Evolutionary conservation across 1,140 invertebrate genomes (phyloP).

Genomic region (Ceratitis capitata): DNA sequence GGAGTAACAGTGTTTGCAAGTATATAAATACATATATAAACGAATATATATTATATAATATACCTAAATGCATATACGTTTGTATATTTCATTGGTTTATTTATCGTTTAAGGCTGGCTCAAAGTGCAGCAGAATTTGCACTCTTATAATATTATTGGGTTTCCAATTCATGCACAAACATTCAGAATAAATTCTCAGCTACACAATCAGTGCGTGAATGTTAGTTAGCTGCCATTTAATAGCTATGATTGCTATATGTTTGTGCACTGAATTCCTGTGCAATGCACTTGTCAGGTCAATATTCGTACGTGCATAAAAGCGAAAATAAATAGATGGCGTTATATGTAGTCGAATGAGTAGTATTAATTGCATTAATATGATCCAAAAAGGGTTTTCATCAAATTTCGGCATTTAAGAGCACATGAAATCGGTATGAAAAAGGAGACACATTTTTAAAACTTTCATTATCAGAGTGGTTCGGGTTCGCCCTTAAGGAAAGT

Average conservation of each 20-base stretch:
- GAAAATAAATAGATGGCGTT: not conserved
- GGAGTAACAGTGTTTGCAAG: not conserved
- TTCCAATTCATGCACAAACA: not conserved
- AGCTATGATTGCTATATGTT: not conserved
- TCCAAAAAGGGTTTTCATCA: too few relatives aligned
- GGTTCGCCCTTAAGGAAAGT: too few relatives aligned
- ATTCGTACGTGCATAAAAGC: not conserved
- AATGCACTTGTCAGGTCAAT: not conserved
- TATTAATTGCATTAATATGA: too few relatives aligned
- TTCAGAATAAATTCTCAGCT: not conserved
- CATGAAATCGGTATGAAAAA: too few relatives aligned
- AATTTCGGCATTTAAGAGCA: too few relatives aligned
- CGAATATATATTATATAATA: not conserved
- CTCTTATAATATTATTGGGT: not conserved
- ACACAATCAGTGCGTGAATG: not conserved
- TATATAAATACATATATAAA: not conserved
- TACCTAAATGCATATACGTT: too few relatives aligned
- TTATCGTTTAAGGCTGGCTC: not conserved
- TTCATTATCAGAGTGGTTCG: too few relatives aligned
- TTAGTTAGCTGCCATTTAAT: not conserved
- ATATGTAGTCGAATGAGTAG: too few relatives aligned
- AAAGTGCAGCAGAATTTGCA: not conserved
- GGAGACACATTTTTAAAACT: too few relatives aligned
- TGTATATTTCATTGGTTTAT: too few relatives aligned
- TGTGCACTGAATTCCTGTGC: not conserved